Evolutionary conservation across 2,888 invertebrate genomes (phyloP).

Genomic region (Cotesia congregata): DNA sequence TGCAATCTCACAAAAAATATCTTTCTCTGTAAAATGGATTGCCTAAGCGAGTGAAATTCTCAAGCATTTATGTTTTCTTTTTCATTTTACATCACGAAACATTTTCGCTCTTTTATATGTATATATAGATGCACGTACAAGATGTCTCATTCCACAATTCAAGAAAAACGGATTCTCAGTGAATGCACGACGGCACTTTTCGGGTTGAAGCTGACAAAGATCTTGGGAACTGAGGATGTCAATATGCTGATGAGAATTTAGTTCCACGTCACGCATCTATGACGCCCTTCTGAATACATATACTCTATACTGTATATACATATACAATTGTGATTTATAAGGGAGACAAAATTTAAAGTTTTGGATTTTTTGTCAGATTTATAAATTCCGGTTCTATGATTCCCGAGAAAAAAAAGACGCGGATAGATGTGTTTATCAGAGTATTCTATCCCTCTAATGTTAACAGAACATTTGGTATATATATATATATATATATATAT

Average conservation of each 20-base stretch:
- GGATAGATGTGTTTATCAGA: not conserved
- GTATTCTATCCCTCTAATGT: not conserved
- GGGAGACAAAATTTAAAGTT: no score
- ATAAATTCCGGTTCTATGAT: not conserved
- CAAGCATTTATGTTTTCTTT: constrained; percentile 5
- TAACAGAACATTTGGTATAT: not conserved
- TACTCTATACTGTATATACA: no score
- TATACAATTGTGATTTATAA: no score
- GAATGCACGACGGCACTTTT: constrained; percentile 26
- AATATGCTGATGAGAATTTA: constrained; percentile 59
- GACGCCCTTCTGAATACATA: constrained; percentile 40
- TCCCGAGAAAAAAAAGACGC: not conserved
- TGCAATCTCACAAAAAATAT: constrained; percentile 1
- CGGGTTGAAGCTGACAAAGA: constrained; percentile 35
- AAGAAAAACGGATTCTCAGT: constrained; percentile 1
- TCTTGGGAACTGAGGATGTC: constrained; percentile 45
- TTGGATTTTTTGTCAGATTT: constrained; percentile 25
- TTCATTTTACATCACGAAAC: not conserved
- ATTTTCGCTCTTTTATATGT: not conserved
- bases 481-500: not conserved
- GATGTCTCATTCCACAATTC: not conserved
- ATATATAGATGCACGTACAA: not conserved
- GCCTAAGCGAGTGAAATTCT: constrained; percentile 4
- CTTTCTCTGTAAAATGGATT: constrained; percentile 2
- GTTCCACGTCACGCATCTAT: constrained; percentile 55